A percentile compares a stretch with the other conserved stretches of the same genome.
These are phyloP conservation scores for Neomorphus geoffroyi DNA, from an alignment of 2,797 vertebrate genomes.

Conservation along the genomic window DNA sequence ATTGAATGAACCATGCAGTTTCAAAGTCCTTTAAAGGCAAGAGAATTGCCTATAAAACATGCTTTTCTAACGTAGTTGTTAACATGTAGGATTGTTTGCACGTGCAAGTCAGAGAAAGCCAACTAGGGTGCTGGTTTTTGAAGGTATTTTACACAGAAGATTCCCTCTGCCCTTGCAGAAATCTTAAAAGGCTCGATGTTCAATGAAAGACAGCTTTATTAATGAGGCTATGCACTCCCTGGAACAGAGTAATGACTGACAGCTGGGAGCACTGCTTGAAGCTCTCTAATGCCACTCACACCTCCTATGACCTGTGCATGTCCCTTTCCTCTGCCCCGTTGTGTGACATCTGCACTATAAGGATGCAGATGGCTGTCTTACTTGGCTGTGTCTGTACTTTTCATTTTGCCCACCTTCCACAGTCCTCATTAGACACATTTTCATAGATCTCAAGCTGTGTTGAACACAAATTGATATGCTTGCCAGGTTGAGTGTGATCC, in stretches of 20 bases:
- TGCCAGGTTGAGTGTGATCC: background rate
- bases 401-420: background rate
- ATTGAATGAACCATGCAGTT: background rate
- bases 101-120: background rate
- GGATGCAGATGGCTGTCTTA: background rate
- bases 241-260: background rate
- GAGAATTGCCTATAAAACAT: background rate
- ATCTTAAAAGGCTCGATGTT: background rate
- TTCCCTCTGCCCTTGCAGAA: background rate
- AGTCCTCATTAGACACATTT: background rate
- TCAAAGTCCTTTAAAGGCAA: background rate
- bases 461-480: background rate
- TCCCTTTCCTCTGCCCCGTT: background rate
- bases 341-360: accelerated
- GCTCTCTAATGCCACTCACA: background rate
- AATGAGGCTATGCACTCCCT: background rate
- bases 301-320: background rate
- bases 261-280: background rate
- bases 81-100: background rate
- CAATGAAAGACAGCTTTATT: background rate
- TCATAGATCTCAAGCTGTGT: background rate
- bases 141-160: background rate
- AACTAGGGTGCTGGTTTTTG: background rate
- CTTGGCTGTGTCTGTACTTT: background rate
- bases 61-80: background rate